Evolutionary conservation across 2,888 invertebrate species (phyloP).

Genomic region (Chrysolina haemoptera): DNA sequence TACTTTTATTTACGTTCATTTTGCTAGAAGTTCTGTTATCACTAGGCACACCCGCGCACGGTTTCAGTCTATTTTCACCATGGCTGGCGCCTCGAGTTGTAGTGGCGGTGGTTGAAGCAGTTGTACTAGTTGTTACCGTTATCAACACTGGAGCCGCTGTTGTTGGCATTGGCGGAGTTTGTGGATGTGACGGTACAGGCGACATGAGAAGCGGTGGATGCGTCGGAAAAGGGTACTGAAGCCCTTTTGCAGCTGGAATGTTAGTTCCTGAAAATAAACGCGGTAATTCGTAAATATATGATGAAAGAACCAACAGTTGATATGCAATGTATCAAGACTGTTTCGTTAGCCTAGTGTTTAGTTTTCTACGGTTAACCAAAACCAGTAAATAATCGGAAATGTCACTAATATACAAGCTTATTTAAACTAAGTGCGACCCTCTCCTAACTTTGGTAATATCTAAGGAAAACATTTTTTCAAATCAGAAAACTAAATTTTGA

Average conservation of each 20-base stretch:
- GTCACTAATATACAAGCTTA: no score
- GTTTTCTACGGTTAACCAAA: no score
- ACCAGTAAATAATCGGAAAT: no score
- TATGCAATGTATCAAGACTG: no score
- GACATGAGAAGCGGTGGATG: slow-evolving; percentile 76
- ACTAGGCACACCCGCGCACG: slow-evolving; percentile 62
- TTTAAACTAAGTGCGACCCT: no score
- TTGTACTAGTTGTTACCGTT: slow-evolving; percentile 45
- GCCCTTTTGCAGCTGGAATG: slow-evolving; percentile 71
- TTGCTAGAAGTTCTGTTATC: slow-evolving; percentile 66
- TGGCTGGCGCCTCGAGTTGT: slow-evolving; percentile 60
- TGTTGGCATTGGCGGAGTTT: slow-evolving; percentile 43
- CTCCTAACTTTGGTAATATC: no score
- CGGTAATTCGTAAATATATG: background rate
- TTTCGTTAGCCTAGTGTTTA: no score
- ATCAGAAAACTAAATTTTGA: no score
- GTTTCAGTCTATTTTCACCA: slow-evolving; percentile 66
- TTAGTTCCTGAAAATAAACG: slow-evolving; percentile 54
- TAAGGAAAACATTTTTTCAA: no score
- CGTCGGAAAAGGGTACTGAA: slow-evolving; percentile 86
- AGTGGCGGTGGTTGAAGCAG: slow-evolving; percentile 36
- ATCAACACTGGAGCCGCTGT: slow-evolving; percentile 57
- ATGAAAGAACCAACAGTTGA: no score
- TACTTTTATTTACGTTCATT: slow-evolving; percentile 67
- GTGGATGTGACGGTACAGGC: slow-evolving; percentile 49